Conservation (phyloP, 2,888 invertebrate genomes). For the Lepidocyrtoides sp. region DNA sequence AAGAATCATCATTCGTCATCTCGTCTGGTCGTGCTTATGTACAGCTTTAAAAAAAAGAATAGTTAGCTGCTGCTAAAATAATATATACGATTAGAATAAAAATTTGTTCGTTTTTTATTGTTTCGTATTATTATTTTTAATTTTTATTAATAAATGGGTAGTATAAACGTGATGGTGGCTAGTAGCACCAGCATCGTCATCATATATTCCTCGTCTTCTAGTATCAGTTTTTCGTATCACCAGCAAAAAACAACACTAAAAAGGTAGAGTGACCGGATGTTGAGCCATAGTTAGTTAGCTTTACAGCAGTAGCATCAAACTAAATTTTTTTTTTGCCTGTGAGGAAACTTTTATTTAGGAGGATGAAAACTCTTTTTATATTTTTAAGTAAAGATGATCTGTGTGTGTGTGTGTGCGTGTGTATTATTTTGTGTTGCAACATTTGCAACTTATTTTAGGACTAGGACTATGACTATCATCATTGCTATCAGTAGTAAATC, state of each 20-base stretch:
- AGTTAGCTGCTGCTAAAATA: too few relatives aligned
- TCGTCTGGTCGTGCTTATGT: not conserved
- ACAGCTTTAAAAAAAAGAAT: too few relatives aligned
- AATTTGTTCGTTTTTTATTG: conserved; percentile 35
- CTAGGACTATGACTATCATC: too few relatives aligned
- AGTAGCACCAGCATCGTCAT: not conserved
- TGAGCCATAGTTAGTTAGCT: conserved; percentile 8
- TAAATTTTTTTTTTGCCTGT: conserved; percentile 1
- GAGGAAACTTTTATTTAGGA: conserved; percentile 34
- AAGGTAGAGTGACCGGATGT: conserved; percentile 32
- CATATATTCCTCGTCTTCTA: not conserved
- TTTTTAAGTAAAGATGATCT: not conserved
- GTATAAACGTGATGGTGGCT: not conserved
- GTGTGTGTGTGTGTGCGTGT: not conserved
- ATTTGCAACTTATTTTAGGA: too few relatives aligned
- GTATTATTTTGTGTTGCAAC: not conserved
- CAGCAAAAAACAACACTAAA: conserved; percentile 16
- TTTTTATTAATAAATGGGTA: not conserved
- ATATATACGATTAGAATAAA: conserved; percentile 35
- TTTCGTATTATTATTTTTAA: not conserved
- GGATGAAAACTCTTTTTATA: not conserved
- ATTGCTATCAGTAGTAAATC: too few relatives aligned
- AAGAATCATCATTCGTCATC: too few relatives aligned
- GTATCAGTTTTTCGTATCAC: not conserved
- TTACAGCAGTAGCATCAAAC: too few relatives aligned